phyloP scores from a whole-genome alignment of 2,888 invertebrate species.

The Agrochola lychnidis region DNA sequence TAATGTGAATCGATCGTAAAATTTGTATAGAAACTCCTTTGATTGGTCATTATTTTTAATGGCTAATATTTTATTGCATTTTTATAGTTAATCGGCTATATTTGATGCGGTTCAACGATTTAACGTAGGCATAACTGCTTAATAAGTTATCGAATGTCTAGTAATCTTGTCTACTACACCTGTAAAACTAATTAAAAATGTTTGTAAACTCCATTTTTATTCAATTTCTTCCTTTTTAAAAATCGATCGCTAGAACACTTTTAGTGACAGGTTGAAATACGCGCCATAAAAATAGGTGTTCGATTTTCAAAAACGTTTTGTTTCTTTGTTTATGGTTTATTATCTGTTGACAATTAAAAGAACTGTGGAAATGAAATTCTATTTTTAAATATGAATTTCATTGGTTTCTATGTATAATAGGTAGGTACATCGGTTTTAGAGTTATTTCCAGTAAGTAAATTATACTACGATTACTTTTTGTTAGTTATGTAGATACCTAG shows the following conservation, averaged over 20 bases:
- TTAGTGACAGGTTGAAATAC: conserved; percentile 42
- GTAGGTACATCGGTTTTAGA: neutral
- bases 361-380: conserved; percentile 43
- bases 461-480: neutral
- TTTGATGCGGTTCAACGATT: conserved; percentile 62
- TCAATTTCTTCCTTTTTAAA: conserved; percentile 60
- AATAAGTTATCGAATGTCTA: conserved; percentile 68
- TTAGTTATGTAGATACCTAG: neutral
- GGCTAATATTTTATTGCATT: conserved; percentile 72
- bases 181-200: conserved; percentile 49
- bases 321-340: conserved; percentile 41
- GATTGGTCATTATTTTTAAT: conserved; percentile 83
- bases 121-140: conserved; percentile 67
- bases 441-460: neutral
- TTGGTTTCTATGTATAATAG: neutral
- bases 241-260: conserved; percentile 58
- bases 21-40: conserved; percentile 80
- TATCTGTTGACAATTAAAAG: conserved; percentile 52
- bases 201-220: conserved; percentile 43
- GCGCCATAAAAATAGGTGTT: conserved; percentile 48
- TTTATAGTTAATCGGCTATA: conserved; percentile 70
- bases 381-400: conserved; percentile 35
- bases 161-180: conserved; percentile 59
- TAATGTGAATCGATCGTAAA: conserved; percentile 83
- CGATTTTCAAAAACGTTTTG: conserved; percentile 44